Percentiles rank a stretch among this genome's conserved stretches.
Conservation (phyloP, 2,113 vertebrate genomes). For the Petroica traversi region DNA sequence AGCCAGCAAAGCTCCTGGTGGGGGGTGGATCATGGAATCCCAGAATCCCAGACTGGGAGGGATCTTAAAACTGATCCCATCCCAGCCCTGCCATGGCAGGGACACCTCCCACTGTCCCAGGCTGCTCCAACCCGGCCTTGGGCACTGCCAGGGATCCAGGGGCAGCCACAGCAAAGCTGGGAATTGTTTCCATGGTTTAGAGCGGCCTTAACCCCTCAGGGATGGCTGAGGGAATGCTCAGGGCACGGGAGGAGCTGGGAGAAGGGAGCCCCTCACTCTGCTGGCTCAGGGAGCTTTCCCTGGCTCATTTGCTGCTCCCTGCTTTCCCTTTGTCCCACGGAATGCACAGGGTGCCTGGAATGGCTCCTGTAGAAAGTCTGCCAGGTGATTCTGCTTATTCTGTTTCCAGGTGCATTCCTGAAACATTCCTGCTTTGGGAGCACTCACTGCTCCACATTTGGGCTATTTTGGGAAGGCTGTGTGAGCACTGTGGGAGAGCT, state of each 20-base stretch:
- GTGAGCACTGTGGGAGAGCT: fast-evolving
- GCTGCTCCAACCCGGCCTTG: not conserved
- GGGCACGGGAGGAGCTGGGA: not conserved
- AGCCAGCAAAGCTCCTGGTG: not conserved
- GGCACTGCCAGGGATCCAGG: not conserved
- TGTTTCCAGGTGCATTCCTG: not conserved
- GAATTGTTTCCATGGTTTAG: fast-evolving
- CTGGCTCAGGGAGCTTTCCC: not conserved
- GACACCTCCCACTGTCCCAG: not conserved
- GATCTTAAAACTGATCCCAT: fast-evolving
- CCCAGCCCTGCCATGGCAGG: not conserved
- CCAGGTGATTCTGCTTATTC: not conserved
- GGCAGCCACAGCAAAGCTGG: not conserved
- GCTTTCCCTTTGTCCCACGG: not conserved
- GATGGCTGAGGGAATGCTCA: not conserved
- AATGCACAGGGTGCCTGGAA: fast-evolving
- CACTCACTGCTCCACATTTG: not conserved
- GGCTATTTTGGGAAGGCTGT: not conserved
- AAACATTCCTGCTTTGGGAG: not conserved
- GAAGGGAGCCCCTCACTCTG: not conserved
- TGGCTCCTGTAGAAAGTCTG: not conserved
- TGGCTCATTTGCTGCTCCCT: not conserved
- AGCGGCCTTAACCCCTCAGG: fast-evolving
- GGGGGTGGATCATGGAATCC: not conserved
- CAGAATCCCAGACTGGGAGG: not conserved